Percentiles rank a stretch among this genome's conserved stretches.
Evolutionary conservation across 2,113 vertebrate genomes (phyloP).

Genomic region (Lepidothrix coronata): DNA sequence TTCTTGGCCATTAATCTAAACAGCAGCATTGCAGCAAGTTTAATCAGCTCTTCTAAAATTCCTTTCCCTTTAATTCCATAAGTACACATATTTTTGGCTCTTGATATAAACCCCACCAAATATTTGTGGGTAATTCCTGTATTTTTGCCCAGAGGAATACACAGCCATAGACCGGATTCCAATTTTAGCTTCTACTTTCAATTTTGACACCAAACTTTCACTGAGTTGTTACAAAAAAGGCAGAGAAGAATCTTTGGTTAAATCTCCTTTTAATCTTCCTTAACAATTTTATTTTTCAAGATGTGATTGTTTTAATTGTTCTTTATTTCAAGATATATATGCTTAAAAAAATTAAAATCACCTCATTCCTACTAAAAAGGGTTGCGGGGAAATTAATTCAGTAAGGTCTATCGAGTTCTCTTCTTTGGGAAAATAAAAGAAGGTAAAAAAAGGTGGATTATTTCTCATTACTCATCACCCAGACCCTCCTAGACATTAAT

Average conservation of each 20-base stretch:
- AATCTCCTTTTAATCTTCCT: conserved; percentile 12
- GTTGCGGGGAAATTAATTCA: neutral
- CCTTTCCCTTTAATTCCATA: conserved; percentile 11
- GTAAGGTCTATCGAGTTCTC: neutral
- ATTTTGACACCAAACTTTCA: neutral
- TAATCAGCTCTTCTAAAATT: conserved; percentile 6
- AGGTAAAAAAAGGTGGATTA: neutral
- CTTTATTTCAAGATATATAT: neutral
- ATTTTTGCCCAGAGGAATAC: neutral
- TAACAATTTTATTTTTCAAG: neutral
- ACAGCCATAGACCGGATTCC: neutral
- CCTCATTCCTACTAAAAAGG: neutral
- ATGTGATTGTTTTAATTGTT: neutral
- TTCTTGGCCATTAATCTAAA: neutral
- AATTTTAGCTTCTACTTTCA: conserved; percentile 27
- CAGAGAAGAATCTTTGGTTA: neutral
- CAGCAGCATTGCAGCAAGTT: accelerated
- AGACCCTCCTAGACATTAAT: neutral
- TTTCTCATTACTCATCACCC: neutral
- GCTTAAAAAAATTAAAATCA: neutral
- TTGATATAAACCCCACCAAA: neutral
- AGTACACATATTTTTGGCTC: neutral
- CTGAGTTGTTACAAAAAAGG: neutral
- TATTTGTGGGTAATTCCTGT: conserved; percentile 18
- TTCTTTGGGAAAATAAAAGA: neutral